Conservation (phyloP, 2,797 vertebrate species). For the Mormyrus hasselquistii region DNA sequence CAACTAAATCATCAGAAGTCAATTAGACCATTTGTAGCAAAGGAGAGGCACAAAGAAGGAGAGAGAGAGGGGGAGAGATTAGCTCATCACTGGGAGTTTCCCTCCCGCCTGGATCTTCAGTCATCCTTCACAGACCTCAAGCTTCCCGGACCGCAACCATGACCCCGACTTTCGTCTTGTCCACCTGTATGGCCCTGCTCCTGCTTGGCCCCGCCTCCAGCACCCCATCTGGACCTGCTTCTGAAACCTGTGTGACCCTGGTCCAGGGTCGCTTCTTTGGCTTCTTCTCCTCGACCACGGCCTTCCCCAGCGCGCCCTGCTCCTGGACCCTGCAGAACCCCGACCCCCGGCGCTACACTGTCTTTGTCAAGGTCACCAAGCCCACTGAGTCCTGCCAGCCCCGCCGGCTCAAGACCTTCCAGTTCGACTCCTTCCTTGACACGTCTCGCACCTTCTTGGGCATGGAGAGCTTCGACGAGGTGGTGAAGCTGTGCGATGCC, state of each 20-base stretch:
- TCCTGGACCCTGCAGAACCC: constrained; percentile 99
- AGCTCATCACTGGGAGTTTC: constrained; percentile 17
- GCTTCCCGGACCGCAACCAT: constrained; percentile 44
- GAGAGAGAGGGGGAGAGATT: constrained; percentile 18
- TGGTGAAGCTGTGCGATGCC: constrained; percentile 83
- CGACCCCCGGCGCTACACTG: constrained; percentile 90
- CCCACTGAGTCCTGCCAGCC: constrained; percentile 66
- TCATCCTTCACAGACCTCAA: background rate
- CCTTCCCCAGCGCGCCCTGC: constrained; percentile 73
- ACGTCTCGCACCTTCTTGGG: constrained; percentile 95
- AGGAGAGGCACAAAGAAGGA: constrained; percentile 37
- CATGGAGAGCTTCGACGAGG: constrained; percentile 97
- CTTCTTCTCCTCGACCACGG: constrained; percentile 80
- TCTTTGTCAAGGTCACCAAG: constrained; percentile 96
- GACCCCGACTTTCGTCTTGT: constrained; percentile 50
- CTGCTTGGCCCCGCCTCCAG: constrained; percentile 67
- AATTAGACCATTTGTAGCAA: background rate
- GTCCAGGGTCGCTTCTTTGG: constrained; percentile 97
- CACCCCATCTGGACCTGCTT: constrained; percentile 67
- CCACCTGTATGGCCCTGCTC: constrained; percentile 56
- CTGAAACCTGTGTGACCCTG: constrained; percentile 80
- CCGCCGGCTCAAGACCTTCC: constrained; percentile 85
- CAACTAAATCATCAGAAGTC: background rate
- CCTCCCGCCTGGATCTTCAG: background rate
- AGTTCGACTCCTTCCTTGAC: constrained; percentile 96